A percentile compares a stretch with the other conserved stretches of the same genome.
phyloP scores from a whole-genome alignment of 2,797 vertebrate species.

The Anguilla obscura region DNA sequence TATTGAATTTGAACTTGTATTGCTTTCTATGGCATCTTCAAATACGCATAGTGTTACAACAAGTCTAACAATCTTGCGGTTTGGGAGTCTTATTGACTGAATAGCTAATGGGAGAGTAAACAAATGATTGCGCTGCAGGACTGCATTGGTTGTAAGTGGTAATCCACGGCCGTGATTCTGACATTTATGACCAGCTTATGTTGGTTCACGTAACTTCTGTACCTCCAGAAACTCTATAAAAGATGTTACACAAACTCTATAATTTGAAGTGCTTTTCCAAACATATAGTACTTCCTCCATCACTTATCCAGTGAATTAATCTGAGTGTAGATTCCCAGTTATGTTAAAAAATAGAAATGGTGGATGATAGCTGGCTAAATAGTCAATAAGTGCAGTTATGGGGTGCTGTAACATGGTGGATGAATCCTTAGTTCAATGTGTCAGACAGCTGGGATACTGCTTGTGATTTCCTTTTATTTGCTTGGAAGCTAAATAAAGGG shows the following conservation, averaged over 20 bases:
- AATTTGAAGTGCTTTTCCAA: neutral
- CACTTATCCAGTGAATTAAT: neutral
- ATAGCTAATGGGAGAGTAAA: neutral
- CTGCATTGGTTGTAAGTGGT: neutral
- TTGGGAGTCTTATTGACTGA: neutral
- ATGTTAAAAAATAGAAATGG: neutral
- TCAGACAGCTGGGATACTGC: neutral
- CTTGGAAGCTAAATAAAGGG: neutral
- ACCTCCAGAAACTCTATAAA: neutral
- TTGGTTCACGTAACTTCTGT: neutral
- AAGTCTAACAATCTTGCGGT: neutral
- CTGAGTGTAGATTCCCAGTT: neutral
- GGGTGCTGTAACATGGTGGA: neutral
- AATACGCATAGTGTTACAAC: neutral
- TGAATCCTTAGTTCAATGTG: neutral
- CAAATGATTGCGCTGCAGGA: neutral
- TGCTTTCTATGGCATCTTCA: neutral
- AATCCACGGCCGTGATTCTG: neutral
- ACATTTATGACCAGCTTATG: neutral
- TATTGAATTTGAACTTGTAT: neutral
- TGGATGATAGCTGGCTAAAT: neutral
- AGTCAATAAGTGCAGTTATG: neutral
- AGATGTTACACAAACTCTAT: neutral
- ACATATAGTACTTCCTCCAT: neutral
- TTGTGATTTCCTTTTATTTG: neutral